phyloP scores from a whole-genome alignment of 1,140 invertebrate species.

The Diprion similis region DNA sequence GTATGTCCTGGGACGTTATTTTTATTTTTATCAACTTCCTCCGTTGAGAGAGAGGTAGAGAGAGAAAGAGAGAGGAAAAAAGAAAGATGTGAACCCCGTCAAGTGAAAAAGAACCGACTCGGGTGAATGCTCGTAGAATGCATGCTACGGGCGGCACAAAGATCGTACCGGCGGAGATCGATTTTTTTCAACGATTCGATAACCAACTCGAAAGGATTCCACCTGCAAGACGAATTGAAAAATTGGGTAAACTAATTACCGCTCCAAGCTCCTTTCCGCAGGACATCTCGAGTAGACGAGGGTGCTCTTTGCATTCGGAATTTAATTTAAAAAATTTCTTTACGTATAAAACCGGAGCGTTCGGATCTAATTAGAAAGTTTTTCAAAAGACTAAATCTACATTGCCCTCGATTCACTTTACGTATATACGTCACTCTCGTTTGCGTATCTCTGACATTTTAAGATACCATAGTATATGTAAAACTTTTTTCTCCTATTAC shows the following conservation, averaged over 20 bases:
- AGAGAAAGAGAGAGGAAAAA: too few relatives aligned
- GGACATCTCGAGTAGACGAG: neutral
- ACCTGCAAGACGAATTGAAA: too few relatives aligned
- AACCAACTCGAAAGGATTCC: neutral
- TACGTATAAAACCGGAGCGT: neutral
- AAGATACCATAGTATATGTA: too few relatives aligned
- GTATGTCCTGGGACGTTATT: constrained; percentile 10
- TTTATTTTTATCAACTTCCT: constrained; percentile 11
- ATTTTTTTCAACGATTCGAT: neutral
- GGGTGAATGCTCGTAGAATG: neutral
- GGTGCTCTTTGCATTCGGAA: neutral
- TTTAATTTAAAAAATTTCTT: neutral
- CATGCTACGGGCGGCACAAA: neutral
- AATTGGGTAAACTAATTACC: neutral
- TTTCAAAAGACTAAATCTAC: neutral
- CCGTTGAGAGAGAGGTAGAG: neutral
- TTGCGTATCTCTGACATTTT: too few relatives aligned
- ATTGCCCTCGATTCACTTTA: neutral
- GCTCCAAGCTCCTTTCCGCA: neutral
- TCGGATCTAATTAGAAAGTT: constrained; percentile 5
- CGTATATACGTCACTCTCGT: neutral
- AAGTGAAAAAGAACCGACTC: neutral
- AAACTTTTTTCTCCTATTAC: too few relatives aligned
- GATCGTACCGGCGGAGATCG: neutral
- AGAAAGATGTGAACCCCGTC: neutral